Base-by-base conservation (phyloP, 2,797 vertebrate genomes). In the Macrochelys suwanniensis region DNA sequence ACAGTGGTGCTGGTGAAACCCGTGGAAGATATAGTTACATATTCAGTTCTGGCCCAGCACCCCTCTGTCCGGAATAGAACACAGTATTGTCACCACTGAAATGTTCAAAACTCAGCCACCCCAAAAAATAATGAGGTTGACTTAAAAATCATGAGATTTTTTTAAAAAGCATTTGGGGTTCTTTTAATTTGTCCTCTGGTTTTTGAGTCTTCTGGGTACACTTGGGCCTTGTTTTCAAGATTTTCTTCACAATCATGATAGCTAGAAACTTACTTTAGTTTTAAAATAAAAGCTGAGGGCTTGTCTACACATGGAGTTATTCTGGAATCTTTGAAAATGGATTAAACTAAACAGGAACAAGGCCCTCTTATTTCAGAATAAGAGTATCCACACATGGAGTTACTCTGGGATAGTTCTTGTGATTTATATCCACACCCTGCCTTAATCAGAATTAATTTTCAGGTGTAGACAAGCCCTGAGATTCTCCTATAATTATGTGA, bases 401-500 rank as follows among this genome's bases (percentile, higher is more conserved):
- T 68, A 68, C n/a, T 68, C 65, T 37, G n/a, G n/a, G 37, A 37
- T 68, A 68, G 65, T 17, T 68, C n/a, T 68, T 68, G n/a, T 68
- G 19, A 19, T 68, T 68, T 68, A 68, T 68, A 68, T 37, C 37
- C 16, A 42, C 65, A 68, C 19, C 65, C n/a, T 68, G 65, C n/a
- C 17, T 21, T 68, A 37, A 68, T 68, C n/a, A 68, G 17, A 68
- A 68, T 21, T 68, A 68, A 68, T 37, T 37, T 68, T 37, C 65
- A 37, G n/a, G n/a, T 37, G 7, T 68, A 37, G 9, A 23, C 19
- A 68, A 68, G n/a, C 65, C 61, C 84, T 15, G 21, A 9, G 3
- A 59, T 86, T 28, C 2, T 23, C 53, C 37, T 80, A 23, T 71
- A 79, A 42, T 81, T 2, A 0, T 0, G 0, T 50, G 23, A 84